These are phyloP conservation scores for Bergia sp. DNA, from an alignment of 92 coral and sea anemone genomes.

Conservation along the genomic window DNA sequence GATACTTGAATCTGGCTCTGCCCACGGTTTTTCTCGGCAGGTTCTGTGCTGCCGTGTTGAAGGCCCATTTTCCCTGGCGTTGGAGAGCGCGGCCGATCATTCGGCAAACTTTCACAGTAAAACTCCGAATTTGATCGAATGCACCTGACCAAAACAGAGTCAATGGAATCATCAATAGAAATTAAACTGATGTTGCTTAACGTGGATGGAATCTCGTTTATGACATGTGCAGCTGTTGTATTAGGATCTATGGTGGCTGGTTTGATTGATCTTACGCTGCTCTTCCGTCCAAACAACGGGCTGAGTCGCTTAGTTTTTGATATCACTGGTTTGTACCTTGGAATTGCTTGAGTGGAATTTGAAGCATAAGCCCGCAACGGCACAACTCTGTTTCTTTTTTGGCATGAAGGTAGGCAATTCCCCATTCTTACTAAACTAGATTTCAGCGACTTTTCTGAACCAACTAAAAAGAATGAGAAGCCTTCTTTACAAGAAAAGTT, in stretches of 20 bases:
- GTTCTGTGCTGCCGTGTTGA: neutral
- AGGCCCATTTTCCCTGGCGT: neutral
- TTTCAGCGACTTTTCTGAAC: neutral
- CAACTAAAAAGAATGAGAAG: too few species aligned
- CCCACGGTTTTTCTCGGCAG: neutral
- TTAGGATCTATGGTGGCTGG: neutral
- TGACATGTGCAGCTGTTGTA: neutral
- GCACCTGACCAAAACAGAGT: slow-evolving; percentile 13
- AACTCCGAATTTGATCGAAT: neutral
- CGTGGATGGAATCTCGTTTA: neutral
- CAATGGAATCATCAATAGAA: slow-evolving; percentile 5
- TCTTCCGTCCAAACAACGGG: neutral
- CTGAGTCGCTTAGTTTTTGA: neutral
- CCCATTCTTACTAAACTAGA: neutral
- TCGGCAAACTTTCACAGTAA: neutral
- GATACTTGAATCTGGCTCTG: neutral
- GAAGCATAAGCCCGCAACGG: neutral
- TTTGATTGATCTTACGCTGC: slow-evolving; percentile 14
- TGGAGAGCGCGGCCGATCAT: slow-evolving; percentile 14
- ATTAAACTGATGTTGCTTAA: neutral
- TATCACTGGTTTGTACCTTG: neutral
- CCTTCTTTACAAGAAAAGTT: neutral
- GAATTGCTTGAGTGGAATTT: neutral
- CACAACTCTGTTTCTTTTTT: slow-evolving; percentile 13
- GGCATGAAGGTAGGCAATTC: slow-evolving; percentile 28